A percentile compares a stretch with the other conserved stretches of the same genome.
Conservation (phyloP, 2,113 vertebrate species). For the rabbit (Oryctolagus cuniculus) region DNA sequence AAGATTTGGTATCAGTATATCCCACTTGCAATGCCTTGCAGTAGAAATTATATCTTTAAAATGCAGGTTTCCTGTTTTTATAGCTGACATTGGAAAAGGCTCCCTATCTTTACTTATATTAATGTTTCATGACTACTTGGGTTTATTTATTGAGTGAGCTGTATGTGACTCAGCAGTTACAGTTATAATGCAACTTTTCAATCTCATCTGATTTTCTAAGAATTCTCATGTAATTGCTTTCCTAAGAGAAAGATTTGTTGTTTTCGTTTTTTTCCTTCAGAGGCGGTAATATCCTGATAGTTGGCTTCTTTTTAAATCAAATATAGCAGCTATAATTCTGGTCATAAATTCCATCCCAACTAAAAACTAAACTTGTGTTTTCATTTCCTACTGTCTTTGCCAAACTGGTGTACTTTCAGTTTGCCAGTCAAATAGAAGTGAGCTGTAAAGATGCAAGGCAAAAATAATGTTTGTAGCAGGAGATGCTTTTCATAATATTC, state of each 20-base stretch:
- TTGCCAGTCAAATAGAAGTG: slow-evolving; percentile 62
- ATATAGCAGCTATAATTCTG: slow-evolving; percentile 61
- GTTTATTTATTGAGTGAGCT: slow-evolving; percentile 62
- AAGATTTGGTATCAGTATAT: slow-evolving; percentile 27
- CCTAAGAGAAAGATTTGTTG: slow-evolving; percentile 15
- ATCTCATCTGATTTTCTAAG: slow-evolving; percentile 67
- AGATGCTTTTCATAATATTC: slow-evolving; percentile 54
- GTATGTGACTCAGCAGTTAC: slow-evolving; percentile 67
- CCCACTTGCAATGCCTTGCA: slow-evolving; percentile 43
- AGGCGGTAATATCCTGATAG: slow-evolving; percentile 15
- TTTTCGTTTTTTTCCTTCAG: not conserved
- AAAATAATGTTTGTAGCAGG: slow-evolving; percentile 40
- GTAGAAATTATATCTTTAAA: slow-evolving; percentile 65
- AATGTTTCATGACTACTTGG: slow-evolving; percentile 61
- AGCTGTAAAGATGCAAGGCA: slow-evolving; percentile 58
- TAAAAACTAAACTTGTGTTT: slow-evolving; percentile 52
- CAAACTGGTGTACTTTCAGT: slow-evolving; percentile 59
- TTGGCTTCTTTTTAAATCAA: slow-evolving; percentile 63
- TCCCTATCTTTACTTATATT: slow-evolving; percentile 30
- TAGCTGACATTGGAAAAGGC: slow-evolving; percentile 55
- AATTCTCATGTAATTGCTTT: slow-evolving; percentile 63
- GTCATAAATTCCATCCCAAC: slow-evolving; percentile 59
- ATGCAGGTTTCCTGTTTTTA: slow-evolving; percentile 32
- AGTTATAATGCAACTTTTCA: slow-evolving; percentile 61
- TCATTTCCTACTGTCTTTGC: slow-evolving; percentile 64